phyloP scores from a whole-genome alignment of 2,888 invertebrate genomes.

The Chrysolina americana region DNA sequence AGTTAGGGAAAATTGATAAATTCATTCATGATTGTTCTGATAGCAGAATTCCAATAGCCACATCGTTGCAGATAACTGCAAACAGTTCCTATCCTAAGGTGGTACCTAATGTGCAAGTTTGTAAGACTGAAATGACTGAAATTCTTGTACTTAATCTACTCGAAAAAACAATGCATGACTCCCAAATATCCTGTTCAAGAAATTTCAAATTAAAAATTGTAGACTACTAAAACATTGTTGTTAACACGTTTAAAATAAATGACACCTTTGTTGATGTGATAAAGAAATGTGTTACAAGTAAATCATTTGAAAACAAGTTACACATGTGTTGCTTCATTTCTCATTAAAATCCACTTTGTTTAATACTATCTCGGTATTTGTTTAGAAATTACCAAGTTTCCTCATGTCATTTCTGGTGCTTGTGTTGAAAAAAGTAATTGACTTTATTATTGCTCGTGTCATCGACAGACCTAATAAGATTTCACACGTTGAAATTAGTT shows the following conservation, averaged over 20 bases:
- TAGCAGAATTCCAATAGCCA: too few relatives aligned
- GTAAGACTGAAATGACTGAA: too few relatives aligned
- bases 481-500: neutral
- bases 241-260: conserved; percentile 4
- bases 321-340: conserved; percentile 20
- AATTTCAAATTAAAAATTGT: neutral
- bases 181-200: neutral
- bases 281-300: conserved; percentile 6
- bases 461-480: neutral
- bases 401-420: conserved; percentile 7
- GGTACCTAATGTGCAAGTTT: too few relatives aligned
- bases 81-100: too few relatives aligned
- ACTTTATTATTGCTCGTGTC: neutral
- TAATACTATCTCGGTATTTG: neutral
- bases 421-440: neutral
- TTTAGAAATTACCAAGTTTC: conserved; percentile 1
- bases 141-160: neutral
- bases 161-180: neutral
- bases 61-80: too few relatives aligned
- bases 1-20: too few relatives aligned
- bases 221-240: neutral
- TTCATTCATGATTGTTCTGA: too few relatives aligned
- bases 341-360: conserved; percentile 20
- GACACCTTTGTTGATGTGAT: conserved; percentile 17
- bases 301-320: conserved; percentile 1